phyloP scores from a whole-genome alignment of 2,888 invertebrate genomes.

The Leucania comma region DNA sequence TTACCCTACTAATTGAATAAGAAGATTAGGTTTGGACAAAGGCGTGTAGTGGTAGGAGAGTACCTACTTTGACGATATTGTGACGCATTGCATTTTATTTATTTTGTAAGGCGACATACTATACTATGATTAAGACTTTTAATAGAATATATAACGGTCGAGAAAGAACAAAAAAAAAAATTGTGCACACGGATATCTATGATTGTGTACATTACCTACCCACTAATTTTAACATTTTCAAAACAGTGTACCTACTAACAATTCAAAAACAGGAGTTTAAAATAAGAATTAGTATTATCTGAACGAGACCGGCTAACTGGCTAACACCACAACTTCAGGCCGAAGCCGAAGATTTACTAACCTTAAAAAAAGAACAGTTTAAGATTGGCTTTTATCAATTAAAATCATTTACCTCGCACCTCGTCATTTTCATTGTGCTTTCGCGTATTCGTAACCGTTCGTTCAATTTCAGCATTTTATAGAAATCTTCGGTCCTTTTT shows the following conservation, averaged over 20 bases:
- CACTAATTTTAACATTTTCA: not conserved
- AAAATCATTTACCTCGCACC: not conserved
- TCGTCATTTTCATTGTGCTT: not conserved
- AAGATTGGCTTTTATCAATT: no score
- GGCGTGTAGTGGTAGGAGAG: not conserved
- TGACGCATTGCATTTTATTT: not conserved
- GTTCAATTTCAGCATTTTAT: not conserved
- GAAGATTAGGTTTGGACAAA: slow-evolving; percentile 3
- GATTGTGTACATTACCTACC: no score
- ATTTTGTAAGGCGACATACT: not conserved
- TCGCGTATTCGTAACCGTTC: not conserved
- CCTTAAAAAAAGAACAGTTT: no score
- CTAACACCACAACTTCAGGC: not conserved
- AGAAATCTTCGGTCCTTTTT: not conserved
- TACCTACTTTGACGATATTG: not conserved
- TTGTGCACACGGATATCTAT: not conserved
- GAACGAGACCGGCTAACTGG: not conserved
- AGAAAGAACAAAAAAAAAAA: not conserved
- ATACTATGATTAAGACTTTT: not conserved
- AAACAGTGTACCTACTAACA: slow-evolving; percentile 5
- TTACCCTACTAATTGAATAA: slow-evolving; percentile 6
- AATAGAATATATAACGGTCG: not conserved
- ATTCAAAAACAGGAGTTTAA: slow-evolving; percentile 23
- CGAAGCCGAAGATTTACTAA: not conserved
- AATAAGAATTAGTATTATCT: slow-evolving; percentile 33